These are phyloP conservation scores for Aspidiotus rigidus DNA, from an alignment of 2,888 invertebrate genomes.

Conservation along the genomic window DNA sequence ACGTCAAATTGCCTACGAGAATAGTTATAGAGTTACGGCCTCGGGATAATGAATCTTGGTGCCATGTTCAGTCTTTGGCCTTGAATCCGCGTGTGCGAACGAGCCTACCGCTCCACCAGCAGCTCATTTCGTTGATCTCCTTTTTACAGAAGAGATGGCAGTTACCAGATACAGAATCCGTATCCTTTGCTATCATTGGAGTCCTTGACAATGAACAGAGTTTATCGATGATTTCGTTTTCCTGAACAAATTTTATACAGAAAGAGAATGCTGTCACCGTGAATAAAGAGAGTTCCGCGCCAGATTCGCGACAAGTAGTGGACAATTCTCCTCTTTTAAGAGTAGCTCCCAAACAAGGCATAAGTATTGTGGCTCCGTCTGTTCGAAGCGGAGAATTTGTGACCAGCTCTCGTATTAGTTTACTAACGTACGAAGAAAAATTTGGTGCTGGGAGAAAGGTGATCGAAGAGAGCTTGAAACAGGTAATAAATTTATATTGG, in stretches of 20 bases:
- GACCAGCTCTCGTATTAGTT: slow-evolving; percentile 67
- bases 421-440: slow-evolving; percentile 65
- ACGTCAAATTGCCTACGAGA: slow-evolving; percentile 66
- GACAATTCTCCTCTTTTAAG: slow-evolving; percentile 24
- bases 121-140: slow-evolving; percentile 58
- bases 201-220: background rate
- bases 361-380: slow-evolving; percentile 59
- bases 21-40: slow-evolving; percentile 67
- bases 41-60: slow-evolving; percentile 67
- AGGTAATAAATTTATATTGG: slow-evolving; percentile 33
- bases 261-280: slow-evolving; percentile 19
- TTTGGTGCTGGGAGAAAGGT: slow-evolving; percentile 48
- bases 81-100: slow-evolving; percentile 81
- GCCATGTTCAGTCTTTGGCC: slow-evolving; percentile 71
- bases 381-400: slow-evolving; percentile 66
- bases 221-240: background rate
- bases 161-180: slow-evolving; percentile 48
- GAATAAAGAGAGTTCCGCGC: background rate
- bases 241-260: background rate
- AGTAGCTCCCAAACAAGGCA: slow-evolving; percentile 51
- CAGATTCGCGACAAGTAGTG: background rate
- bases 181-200: slow-evolving; percentile 49
- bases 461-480: slow-evolving; percentile 31
- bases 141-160: slow-evolving; percentile 69
- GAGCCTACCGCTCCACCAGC: slow-evolving; percentile 62